Base-by-base conservation (phyloP, 1,140 invertebrate species). In the Papilio polytes region DNA sequence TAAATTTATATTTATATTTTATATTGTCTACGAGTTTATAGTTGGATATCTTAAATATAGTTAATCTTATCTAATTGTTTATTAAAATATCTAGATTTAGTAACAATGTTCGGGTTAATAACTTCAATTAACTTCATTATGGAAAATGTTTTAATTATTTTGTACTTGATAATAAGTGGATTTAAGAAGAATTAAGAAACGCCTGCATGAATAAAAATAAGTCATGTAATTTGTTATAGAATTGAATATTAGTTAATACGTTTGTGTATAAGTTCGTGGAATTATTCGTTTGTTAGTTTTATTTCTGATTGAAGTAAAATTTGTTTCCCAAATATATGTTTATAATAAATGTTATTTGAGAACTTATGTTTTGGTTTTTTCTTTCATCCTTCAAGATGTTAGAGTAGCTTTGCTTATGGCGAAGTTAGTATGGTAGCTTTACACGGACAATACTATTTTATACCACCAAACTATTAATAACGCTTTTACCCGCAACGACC, bases 171-270 rank as follows among this genome's bases (percentile, higher is more conserved):
- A 10, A 26, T 63, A 26, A 63, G 22, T 9, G 59, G 12, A 26
- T 63, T 63, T 63, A 63, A 63, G 22, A 63, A 13, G 22, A 26
- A 26, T 26, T 63, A 31, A 31, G 63, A 20, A 26, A 7, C 26
- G 63, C 15, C 63, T 70, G 22, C 63, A 31, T 70, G 22, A 15
- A 70, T 31, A 13, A 70, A 70, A 31, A 70, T 63, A 63, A 41
- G 8, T 59, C 20, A 9, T 15, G 12, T 70, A 31, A 70, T 48
- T 51, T 76, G 46, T 51, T 76, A 76, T 26, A 26, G 8, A 74
- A 74, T 44, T 48, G n/a, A 46, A 74, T 44, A 76, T 76, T 51
- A 20, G 6, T 48, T 76, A 7, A 26, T 76, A 70, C 59, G 53
- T 56, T 63, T 63, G 20, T 63, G 9, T 26, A 63, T 63, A 63